These are phyloP conservation scores for Eilema depressum DNA, from an alignment of 2,888 invertebrate genomes.

Conservation along the genomic window DNA sequence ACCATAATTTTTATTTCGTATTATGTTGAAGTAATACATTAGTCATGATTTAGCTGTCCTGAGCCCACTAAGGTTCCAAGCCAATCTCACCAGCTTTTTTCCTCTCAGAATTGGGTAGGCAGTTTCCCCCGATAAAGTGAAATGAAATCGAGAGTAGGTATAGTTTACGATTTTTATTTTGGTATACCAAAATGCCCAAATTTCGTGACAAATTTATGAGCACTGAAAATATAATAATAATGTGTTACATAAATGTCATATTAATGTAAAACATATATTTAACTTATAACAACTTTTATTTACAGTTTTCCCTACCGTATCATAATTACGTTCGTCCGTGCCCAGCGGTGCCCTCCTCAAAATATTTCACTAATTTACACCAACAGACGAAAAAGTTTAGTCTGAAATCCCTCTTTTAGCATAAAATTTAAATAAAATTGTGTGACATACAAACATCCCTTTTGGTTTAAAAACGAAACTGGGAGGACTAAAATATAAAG, in stretches of 20 bases:
- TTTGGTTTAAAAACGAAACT: slow-evolving; percentile 18
- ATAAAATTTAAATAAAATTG: slow-evolving; percentile 51
- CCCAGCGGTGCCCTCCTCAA: slow-evolving; percentile 23
- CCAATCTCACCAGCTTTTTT: too few relatives aligned
- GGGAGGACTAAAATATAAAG: not conserved
- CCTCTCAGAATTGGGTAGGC: too few relatives aligned
- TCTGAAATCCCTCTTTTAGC: slow-evolving; percentile 39
- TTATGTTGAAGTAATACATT: too few relatives aligned
- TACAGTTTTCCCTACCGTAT: slow-evolving; percentile 24
- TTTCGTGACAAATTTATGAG: not conserved
- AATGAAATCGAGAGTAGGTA: too few relatives aligned
- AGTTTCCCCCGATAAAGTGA: too few relatives aligned
- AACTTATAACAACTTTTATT: slow-evolving; percentile 40
- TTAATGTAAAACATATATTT: slow-evolving; percentile 26
- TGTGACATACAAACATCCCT: slow-evolving; percentile 33
- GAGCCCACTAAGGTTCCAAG: too few relatives aligned
- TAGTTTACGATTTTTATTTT: too few relatives aligned
- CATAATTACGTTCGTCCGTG: slow-evolving; percentile 36
- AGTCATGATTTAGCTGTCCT: too few relatives aligned
- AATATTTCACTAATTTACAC: slow-evolving; percentile 40
- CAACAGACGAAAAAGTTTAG: slow-evolving; percentile 41
- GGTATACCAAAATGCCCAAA: not conserved
- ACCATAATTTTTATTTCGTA: not conserved
- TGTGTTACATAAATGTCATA: slow-evolving; percentile 16
- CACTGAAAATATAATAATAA: not conserved